Conservation (phyloP, 2,797 vertebrate species). For the Galago senegalensis region DNA sequence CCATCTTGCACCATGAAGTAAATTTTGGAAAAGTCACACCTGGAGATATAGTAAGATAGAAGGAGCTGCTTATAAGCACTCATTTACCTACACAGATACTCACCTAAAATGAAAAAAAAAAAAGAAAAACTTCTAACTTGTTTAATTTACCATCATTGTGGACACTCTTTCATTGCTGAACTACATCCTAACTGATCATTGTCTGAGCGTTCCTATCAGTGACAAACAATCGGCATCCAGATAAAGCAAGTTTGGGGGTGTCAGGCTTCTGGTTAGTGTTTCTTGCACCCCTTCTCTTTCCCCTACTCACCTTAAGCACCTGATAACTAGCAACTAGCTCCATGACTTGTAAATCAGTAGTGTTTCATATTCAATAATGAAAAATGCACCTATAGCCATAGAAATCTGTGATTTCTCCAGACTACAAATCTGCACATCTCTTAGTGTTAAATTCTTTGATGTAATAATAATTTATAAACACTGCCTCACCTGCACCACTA, state of each 20-base stretch:
- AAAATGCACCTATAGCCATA: neutral
- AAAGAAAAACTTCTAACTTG: neutral
- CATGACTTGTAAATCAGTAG: neutral
- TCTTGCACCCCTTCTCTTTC: neutral
- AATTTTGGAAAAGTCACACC: neutral
- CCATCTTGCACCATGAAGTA: neutral
- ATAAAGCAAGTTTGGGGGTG: fast-evolving
- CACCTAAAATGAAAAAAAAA: neutral
- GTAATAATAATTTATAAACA: neutral
- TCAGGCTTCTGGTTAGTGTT: neutral
- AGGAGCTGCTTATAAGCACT: fast-evolving
- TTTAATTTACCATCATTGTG: neutral
- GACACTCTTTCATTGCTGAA: neutral
- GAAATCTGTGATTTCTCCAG: neutral
- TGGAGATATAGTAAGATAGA: neutral
- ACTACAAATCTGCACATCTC: neutral
- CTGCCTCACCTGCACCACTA: neutral
- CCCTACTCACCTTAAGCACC: neutral
- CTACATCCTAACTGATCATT: neutral
- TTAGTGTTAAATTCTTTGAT: constrained; percentile 33
- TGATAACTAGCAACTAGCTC: neutral
- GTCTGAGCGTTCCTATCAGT: neutral
- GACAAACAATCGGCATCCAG: neutral
- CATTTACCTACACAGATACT: neutral
- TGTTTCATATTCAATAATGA: neutral